Evolutionary conservation across 2,888 invertebrate species (phyloP).

Genomic region (Cryptus viduatorius): DNA sequence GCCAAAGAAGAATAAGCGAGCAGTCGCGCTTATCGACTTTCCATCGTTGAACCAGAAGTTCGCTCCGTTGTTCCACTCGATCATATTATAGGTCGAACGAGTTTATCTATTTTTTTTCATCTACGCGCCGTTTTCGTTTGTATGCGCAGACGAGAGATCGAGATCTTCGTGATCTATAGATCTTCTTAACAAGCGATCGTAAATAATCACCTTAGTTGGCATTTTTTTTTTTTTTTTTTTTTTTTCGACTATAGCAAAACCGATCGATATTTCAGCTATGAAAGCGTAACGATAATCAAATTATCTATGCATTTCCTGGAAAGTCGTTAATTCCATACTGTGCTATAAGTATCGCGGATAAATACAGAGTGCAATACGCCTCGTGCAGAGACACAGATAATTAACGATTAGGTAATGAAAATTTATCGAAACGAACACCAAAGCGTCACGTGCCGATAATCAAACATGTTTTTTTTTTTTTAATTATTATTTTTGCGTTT

Average conservation of each 20-base stretch:
- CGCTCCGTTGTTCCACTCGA: constrained; percentile 64
- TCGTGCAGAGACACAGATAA: too few species aligned
- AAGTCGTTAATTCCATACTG: neutral
- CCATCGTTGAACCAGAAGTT: constrained; percentile 65
- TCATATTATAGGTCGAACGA: constrained; percentile 61
- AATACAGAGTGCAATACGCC: neutral
- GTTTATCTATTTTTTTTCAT: constrained; percentile 59
- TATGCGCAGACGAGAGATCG: constrained; percentile 38
- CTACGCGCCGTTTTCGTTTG: constrained; percentile 17
- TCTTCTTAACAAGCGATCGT: constrained; percentile 48
- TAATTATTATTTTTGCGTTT: too few species aligned
- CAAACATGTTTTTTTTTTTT: neutral
- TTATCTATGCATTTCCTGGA: neutral
- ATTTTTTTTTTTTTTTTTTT: neutral
- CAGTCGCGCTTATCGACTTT: constrained; percentile 65
- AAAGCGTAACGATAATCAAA: constrained; percentile 15
- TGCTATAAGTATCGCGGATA: neutral
- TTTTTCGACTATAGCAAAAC: neutral
- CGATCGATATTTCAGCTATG: constrained; percentile 7
- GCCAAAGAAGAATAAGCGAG: constrained; percentile 31
- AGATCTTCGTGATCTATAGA: constrained; percentile 43
- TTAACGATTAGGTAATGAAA: too few species aligned
- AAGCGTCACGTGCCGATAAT: too few species aligned
- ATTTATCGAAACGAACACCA: too few species aligned
- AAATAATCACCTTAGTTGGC: constrained; percentile 6